Evolutionary conservation across 2,797 vertebrate species (phyloP).

Genomic region (Sebastes kiyomatsui): DNA sequence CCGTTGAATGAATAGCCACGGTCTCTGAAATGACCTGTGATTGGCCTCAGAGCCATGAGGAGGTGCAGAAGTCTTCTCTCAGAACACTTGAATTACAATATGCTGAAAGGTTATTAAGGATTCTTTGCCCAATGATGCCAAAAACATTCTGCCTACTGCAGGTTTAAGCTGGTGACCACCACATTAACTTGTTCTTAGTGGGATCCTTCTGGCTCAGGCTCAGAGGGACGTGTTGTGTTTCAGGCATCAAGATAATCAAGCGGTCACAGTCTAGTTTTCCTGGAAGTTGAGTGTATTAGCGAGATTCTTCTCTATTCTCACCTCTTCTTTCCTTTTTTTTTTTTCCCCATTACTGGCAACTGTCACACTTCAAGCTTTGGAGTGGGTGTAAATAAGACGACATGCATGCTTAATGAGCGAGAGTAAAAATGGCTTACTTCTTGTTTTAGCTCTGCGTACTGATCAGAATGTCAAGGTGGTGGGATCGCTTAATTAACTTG

Average conservation of each 20-base stretch:
- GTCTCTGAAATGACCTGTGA: too few relatives aligned
- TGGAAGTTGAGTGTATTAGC: slow-evolving; percentile 39
- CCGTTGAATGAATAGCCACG: too few relatives aligned
- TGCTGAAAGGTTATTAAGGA: too few relatives aligned
- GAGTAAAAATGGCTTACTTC: slow-evolving; percentile 14
- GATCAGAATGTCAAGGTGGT: slow-evolving; percentile 1
- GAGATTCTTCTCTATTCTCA: slow-evolving; percentile 18
- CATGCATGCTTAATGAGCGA: slow-evolving; percentile 33
- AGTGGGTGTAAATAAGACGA: slow-evolving; percentile 40
- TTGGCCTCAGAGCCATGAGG: too few relatives aligned
- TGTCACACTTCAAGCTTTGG: slow-evolving; percentile 28
- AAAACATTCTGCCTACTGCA: too few relatives aligned
- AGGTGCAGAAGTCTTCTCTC: too few relatives aligned
- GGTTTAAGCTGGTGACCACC: not conserved
- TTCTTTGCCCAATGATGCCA: too few relatives aligned
- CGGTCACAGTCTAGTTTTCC: slow-evolving; percentile 44
- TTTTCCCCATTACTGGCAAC: slow-evolving; percentile 7
- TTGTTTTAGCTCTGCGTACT: slow-evolving; percentile 11
- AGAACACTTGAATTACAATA: too few relatives aligned
- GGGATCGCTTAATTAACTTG: slow-evolving; percentile 20
- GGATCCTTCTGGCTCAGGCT: slow-evolving; percentile 4
- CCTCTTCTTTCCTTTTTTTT: not conserved
- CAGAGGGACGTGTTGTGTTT: slow-evolving; percentile 17
- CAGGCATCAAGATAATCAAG: slow-evolving; percentile 42
- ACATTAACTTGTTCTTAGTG: slow-evolving; percentile 1